Conservation (phyloP, 2,888 invertebrate genomes). For the Hermaeophaga mercurialis region DNA sequence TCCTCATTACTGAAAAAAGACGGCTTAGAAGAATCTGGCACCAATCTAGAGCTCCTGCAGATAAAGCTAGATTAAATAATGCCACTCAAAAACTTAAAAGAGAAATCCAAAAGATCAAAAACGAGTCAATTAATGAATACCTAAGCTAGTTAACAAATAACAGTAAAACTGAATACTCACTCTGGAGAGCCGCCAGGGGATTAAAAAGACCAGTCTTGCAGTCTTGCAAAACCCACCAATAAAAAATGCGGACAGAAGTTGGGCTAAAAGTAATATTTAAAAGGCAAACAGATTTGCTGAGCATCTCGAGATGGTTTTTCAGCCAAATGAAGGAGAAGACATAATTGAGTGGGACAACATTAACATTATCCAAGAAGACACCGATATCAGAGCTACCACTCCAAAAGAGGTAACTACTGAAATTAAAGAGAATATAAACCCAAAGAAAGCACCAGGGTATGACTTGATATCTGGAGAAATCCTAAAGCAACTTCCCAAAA, state of each 20-base stretch:
- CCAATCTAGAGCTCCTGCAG: not conserved
- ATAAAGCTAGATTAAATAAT: not conserved
- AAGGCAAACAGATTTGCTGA: not conserved
- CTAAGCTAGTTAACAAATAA: not conserved
- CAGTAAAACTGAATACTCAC: not conserved
- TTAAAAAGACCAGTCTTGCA: not conserved
- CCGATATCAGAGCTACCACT: too few species aligned
- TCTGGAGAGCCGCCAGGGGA: not conserved
- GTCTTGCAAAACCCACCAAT: not conserved
- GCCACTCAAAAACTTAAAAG: not conserved
- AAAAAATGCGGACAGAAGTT: not conserved
- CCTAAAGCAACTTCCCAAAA: not conserved
- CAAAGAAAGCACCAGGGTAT: not conserved
- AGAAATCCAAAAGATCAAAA: too few species aligned
- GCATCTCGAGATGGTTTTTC: not conserved
- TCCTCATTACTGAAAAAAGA: too few species aligned
- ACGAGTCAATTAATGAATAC: not conserved
- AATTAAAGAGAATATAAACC: not conserved
- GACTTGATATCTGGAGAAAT: constrained; percentile 6
- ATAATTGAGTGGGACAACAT: not conserved
- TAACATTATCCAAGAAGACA: too few species aligned
- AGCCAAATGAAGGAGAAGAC: not conserved
- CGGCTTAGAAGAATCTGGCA: too few species aligned
- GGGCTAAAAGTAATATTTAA: not conserved
- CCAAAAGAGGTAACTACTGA: not conserved